These are phyloP conservation scores for Lamproptera curius DNA, from an alignment of 2,888 invertebrate genomes.

Conservation along the genomic window DNA sequence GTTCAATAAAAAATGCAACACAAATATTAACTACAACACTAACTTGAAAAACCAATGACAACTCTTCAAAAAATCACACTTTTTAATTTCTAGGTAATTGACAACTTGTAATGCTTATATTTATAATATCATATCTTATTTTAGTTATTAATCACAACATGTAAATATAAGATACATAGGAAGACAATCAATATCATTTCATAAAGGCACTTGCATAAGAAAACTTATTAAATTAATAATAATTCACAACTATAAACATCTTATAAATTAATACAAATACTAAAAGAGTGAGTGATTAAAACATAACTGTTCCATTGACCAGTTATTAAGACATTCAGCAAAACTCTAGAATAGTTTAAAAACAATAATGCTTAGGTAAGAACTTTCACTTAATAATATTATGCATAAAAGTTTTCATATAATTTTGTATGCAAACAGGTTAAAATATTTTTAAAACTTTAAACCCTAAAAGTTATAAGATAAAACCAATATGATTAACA, in stretches of 20 bases:
- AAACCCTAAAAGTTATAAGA: no score
- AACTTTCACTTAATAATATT: no score
- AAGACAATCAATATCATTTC: conserved; percentile 14
- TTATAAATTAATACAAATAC: neutral
- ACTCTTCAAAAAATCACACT: neutral
- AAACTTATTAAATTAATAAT: neutral
- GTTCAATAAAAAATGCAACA: no score
- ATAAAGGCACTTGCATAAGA: neutral
- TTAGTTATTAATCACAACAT: conserved; percentile 16
- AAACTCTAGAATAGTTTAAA: no score
- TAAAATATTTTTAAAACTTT: no score
- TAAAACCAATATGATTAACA: no score
- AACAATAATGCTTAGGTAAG: no score
- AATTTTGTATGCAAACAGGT: no score
- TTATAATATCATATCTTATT: conserved; percentile 12
- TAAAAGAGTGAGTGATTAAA: no score
- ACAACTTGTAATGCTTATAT: neutral
- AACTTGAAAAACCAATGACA: neutral
- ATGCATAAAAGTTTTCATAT: no score
- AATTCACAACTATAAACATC: neutral
- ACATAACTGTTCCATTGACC: no score
- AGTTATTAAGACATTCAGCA: no score
- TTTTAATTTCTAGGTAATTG: neutral
- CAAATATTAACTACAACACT: neutral
- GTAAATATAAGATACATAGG: conserved; percentile 19